Evolutionary conservation across 2,113 vertebrate genomes (phyloP), one percentile per base, ranked within the genome.

Genomic region (Sorex fumeus): DNA sequence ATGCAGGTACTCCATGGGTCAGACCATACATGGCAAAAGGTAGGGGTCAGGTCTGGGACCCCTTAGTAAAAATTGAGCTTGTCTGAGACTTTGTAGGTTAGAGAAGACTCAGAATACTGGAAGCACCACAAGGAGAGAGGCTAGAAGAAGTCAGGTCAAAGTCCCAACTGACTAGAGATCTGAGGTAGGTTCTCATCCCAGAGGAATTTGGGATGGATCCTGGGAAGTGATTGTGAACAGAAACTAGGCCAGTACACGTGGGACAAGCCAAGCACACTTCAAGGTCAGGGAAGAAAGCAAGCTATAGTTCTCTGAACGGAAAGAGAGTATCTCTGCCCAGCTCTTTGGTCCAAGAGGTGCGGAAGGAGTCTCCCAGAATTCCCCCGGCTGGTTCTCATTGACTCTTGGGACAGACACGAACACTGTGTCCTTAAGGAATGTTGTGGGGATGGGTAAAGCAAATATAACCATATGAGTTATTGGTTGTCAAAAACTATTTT

Each of bases 371-470:
- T 89, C 43, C 72, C 8, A 1, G 25, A n/a, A 28, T 60, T 60
- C 15, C 16, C 72, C 3, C 2, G 34, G 34, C 34, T 50, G 5
- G 19, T 7, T 47, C 64, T 30, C 50, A 9, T 9, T 57, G 53
- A 32, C 60, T 82, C 18, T n/a, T n/a, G 8, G 25, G 23, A 21
- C 2, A 8, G 78, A 74, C 13, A 32, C 47, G 23, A 72, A 79
- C 75, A 28, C 1, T 6, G 3, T 0, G 0, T 7, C 16, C 27
- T 88, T 28, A 80, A 80, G 23, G 28, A n/a, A 10, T 71, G n/a
- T 2, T 1, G 1, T 27, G 34, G 18, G 5, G 10, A 0, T 8
- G 15, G 1, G 5, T 4, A 15, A 8, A 12, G 18, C 6, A 23
- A 27, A 9, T 30, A 25, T n/a, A 16, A 34, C 19, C 19, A 47